Evolutionary conservation across 2,888 invertebrate species (phyloP).

Genomic region (Melinaea marsaeus): DNA sequence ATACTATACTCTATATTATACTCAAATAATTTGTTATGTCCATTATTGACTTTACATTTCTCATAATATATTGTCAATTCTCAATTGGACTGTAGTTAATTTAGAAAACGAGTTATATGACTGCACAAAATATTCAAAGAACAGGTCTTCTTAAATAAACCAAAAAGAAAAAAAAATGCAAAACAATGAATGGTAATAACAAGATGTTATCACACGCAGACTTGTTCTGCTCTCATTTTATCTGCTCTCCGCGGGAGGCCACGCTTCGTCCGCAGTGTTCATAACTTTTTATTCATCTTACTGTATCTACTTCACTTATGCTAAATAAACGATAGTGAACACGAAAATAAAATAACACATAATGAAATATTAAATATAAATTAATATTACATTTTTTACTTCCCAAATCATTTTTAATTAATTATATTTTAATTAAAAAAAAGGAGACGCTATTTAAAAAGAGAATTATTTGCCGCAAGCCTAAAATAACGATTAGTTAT

Average conservation of each 20-base stretch:
- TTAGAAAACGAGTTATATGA: no score
- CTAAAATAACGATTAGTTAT: constrained; percentile 15
- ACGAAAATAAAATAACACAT: no score
- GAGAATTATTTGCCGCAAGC: constrained; percentile 8
- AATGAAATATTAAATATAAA: no score
- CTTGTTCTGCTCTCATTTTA: not conserved
- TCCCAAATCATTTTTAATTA: not conserved
- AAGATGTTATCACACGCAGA: constrained; percentile 5
- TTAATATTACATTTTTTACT: not conserved
- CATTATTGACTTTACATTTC: no score
- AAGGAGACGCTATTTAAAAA: not conserved
- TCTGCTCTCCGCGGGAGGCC: constrained; percentile 5
- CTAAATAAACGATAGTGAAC: no score
- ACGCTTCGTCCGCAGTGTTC: not conserved
- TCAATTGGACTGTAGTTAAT: no score
- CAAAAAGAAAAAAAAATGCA: not conserved
- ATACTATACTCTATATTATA: no score
- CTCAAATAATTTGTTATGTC: no score
- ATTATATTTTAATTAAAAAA: constrained; percentile 1
- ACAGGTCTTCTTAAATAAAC: constrained; percentile 15
- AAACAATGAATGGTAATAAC: constrained; percentile 3
- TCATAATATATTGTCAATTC: no score
- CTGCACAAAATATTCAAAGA: not conserved
- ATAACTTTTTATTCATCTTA: no score
- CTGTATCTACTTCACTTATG: no score